Base-by-base conservation (phyloP, 2,888 invertebrate species). In the Heliconius cydno region DNA sequence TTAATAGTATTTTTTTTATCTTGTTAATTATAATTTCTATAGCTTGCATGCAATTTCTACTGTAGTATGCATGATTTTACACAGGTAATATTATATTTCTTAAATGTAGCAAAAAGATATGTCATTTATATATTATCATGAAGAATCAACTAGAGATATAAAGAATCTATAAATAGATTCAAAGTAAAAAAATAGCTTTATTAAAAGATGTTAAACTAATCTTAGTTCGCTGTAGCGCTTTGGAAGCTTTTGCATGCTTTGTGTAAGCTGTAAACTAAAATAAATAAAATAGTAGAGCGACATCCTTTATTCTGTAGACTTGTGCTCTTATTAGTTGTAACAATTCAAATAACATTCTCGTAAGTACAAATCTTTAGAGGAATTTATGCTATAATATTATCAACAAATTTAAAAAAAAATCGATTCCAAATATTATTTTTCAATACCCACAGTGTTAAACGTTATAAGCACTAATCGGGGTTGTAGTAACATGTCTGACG, bases 401-500 rank as follows among this genome's bases (percentile, higher is more conserved):
- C 15, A 52, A 52, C 13, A 52, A 52, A 52, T 3, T 52, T 52
- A 1, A 2, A 52, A 13, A 46, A 46, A 46, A 10, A 10, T 22
- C 3, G 57, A 57, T 57, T 60, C 10, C 4, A 60, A 60, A 60
- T n/a, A n/a, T 60, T 2, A 60, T 60, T n/a, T n/a, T 10, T n/a
- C n/a, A 60, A n/a, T 6, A n/a, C n/a, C 12, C n/a, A 60, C 10
- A 10, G 22, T n/a, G 22, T 60, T 60, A 10, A 52, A 60, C 12
- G 22, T 60, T 60, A 0, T 30, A 60, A n/a, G 60, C 60, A 34
- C 28, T 65, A 41, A 65, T 65, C 65, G 41, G 75, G 75, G 65
- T 65, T 46, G 65, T 63, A 63, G 65, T 65, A 28, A 63, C 60
- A 57, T 73, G 60, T 73, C 75, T 75, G 75, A 87, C 88, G 87